phyloP scores from a whole-genome alignment of 1,140 invertebrate genomes.

The Polyergus mexicanus region DNA sequence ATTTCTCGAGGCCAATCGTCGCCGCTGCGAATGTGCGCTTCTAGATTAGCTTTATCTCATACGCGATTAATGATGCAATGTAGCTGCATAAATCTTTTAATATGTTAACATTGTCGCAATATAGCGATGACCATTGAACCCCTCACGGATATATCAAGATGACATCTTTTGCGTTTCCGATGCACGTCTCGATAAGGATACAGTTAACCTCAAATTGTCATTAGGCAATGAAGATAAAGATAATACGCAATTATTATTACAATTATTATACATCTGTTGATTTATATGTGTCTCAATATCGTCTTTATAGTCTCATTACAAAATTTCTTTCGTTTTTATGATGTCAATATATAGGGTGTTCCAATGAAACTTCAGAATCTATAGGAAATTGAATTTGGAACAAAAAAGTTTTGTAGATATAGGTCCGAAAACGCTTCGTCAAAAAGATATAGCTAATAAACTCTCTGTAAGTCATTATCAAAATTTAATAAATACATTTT shows the following conservation, averaged over 20 bases:
- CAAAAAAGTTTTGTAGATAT: too few relatives aligned
- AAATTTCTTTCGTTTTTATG: neutral
- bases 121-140: constrained; percentile 11
- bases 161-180: constrained; percentile 28
- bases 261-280: too few relatives aligned
- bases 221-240: neutral
- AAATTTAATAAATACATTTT: too few relatives aligned
- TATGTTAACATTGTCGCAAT: constrained; percentile 39
- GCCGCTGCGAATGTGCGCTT: neutral
- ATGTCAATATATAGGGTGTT: neutral
- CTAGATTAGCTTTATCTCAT: constrained; percentile 24
- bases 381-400: too few relatives aligned
- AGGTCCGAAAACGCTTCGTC: too few relatives aligned
- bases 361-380: too few relatives aligned
- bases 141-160: neutral
- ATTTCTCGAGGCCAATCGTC: neutral
- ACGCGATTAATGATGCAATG: neutral
- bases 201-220: constrained; percentile 36
- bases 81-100: neutral
- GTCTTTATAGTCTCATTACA: neutral
- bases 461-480: too few relatives aligned
- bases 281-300: neutral
- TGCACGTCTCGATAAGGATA: constrained; percentile 44
- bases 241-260: neutral
- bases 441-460: too few relatives aligned